Percentiles rank a stretch among this genome's conserved stretches.
Conservation (phyloP, 2,113 vertebrate genomes). For the Festucalex cinctus region DNA sequence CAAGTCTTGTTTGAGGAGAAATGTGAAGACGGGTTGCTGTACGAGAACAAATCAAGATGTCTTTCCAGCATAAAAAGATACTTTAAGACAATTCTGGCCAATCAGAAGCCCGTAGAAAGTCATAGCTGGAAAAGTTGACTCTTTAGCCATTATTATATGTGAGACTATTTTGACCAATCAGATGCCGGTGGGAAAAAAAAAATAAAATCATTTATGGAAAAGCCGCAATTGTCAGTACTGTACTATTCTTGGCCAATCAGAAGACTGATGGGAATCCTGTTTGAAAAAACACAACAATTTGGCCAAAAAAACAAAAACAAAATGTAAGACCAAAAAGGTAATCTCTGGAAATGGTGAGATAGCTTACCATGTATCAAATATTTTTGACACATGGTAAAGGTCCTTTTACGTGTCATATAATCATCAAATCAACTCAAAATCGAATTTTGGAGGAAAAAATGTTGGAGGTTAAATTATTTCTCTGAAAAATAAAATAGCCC, state of each 20-base stretch:
- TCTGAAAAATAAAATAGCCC: no score
- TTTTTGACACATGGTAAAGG: background rate
- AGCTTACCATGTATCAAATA: background rate
- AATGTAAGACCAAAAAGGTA: background rate
- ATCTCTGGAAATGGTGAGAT: background rate
- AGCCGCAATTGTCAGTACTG: no score
- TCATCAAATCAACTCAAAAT: no score
- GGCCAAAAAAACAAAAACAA: no score
- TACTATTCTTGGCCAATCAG: background rate
- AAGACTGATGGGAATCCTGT: background rate
- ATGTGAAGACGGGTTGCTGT: conserved; percentile 1
- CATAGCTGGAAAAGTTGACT: background rate
- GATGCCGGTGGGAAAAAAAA: no score
- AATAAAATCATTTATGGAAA: no score
- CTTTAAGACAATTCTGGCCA: background rate
- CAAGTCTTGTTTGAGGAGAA: background rate
- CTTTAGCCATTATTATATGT: no score
- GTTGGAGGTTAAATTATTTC: no score
- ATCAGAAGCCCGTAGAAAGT: background rate
- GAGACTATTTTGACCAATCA: background rate
- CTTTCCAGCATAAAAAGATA: conserved; percentile 13
- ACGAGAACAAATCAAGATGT: conserved; percentile 25
- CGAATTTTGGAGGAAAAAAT: no score
- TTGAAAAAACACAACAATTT: no score
- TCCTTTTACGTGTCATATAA: no score